Evolutionary conservation across 2,888 invertebrate genomes (phyloP).

Genomic region (Bombylius discolor): DNA sequence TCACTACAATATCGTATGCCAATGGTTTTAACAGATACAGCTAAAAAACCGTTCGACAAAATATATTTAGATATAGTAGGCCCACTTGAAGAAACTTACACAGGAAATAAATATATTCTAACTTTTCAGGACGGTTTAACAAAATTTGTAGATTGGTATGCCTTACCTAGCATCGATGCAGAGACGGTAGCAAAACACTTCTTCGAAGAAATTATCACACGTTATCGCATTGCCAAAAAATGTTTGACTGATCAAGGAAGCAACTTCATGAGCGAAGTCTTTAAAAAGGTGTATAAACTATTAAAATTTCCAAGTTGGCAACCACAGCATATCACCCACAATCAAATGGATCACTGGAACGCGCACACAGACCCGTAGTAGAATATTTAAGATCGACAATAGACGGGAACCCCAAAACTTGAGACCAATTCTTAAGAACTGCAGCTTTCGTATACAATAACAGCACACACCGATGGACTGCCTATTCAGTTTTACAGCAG

Average conservation of each 20-base stretch:
- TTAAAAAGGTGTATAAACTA: background rate
- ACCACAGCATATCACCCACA: background rate
- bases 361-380: constrained; percentile 5
- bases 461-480: constrained; percentile 1
- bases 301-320: background rate
- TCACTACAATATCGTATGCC: background rate
- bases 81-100: background rate
- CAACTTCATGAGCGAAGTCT: background rate
- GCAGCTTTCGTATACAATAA: constrained; percentile 9
- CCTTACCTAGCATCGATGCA: constrained; percentile 6
- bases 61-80: background rate
- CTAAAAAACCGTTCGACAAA: background rate
- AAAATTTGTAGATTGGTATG: constrained; percentile 4
- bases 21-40: background rate
- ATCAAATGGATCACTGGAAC: constrained; percentile 7
- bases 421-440: constrained; percentile 8
- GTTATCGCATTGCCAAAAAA: constrained; percentile 4
- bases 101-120: constrained; percentile 7
- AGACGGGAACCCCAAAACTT: constrained; percentile 3
- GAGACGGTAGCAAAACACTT: constrained; percentile 6
- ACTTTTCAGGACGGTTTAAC: constrained; percentile 9
- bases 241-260: constrained; percentile 8
- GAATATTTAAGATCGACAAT: constrained; percentile 5
- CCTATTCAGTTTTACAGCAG: background rate
- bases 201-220: constrained; percentile 2